phyloP scores from a whole-genome alignment of 2,113 vertebrate species.

The Syngnathus typhle region DNA sequence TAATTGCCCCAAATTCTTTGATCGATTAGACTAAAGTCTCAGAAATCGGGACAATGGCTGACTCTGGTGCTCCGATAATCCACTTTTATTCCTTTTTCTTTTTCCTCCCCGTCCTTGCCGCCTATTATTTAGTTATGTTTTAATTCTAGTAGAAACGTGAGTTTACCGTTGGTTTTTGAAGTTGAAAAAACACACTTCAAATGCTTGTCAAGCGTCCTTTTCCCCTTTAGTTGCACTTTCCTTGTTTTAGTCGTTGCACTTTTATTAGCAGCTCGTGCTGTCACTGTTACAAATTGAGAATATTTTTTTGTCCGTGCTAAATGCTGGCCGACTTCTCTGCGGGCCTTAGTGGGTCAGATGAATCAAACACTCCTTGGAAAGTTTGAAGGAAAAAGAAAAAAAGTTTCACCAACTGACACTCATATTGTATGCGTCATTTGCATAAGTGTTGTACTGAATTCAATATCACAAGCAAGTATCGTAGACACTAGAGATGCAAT shows the following conservation, averaged over 20 bases:
- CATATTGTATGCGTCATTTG: background rate
- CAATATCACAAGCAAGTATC: background rate
- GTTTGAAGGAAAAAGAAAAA: background rate
- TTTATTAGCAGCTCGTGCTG: conserved; percentile 2
- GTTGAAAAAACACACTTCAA: background rate
- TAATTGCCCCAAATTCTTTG: background rate
- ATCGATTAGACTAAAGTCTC: background rate
- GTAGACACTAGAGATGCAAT: background rate
- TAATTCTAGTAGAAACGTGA: background rate
- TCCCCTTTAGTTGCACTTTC: background rate
- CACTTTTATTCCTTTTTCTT: background rate
- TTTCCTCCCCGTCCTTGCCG: background rate
- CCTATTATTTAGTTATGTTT: conserved; percentile 12
- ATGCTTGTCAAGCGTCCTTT: no score
- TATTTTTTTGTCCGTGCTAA: conserved; percentile 4
- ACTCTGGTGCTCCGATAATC: conserved; percentile 20
- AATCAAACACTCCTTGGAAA: background rate
- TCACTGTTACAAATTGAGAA: conserved; percentile 10
- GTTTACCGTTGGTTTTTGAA: conserved; percentile 1
- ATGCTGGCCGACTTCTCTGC: background rate
- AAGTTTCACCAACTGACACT: background rate
- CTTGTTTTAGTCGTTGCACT: conserved; percentile 15
- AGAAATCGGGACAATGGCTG: conserved; percentile 23
- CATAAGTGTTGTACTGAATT: background rate
- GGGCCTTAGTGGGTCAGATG: background rate